Conservation (phyloP, 2,888 invertebrate species). For the Cryptus armator region DNA sequence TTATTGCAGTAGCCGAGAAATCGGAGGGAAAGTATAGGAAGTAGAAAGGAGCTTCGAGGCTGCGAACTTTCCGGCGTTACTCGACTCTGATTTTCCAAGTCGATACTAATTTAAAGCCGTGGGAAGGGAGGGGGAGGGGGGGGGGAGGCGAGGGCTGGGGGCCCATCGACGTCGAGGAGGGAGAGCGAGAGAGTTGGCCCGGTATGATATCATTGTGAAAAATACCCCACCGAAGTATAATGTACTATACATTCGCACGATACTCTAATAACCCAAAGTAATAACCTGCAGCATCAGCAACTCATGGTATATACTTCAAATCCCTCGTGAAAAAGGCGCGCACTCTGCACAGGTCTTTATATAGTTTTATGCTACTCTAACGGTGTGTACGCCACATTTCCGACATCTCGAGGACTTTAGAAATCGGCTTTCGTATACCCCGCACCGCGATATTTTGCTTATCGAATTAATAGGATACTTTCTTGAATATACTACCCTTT, state of each 20-base stretch:
- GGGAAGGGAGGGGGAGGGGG: not conserved
- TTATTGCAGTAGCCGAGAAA: slow-evolving; percentile 44
- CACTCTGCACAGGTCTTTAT: not conserved
- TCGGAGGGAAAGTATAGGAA: slow-evolving; percentile 12
- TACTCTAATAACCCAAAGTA: slow-evolving; percentile 74
- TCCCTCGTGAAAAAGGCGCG: not conserved
- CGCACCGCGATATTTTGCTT: not conserved
- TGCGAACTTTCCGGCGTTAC: slow-evolving; percentile 46
- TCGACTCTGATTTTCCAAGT: slow-evolving; percentile 55
- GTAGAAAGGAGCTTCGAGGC: slow-evolving; percentile 27
- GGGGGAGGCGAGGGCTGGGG: not conserved
- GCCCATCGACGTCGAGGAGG: slow-evolving; percentile 38
- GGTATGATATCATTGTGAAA: slow-evolving; percentile 75
- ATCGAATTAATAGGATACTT: not conserved
- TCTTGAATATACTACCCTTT: too few relatives aligned
- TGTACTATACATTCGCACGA: slow-evolving; percentile 4
- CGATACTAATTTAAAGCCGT: slow-evolving; percentile 72
- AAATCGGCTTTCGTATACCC: slow-evolving; percentile 1
- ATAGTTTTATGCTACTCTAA: slow-evolving; percentile 32
- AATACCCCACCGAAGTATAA: slow-evolving; percentile 42
- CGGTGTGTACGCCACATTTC: slow-evolving; percentile 14
- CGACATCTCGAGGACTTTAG: slow-evolving; percentile 14
- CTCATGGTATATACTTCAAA: slow-evolving; percentile 47
- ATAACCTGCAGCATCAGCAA: slow-evolving; percentile 73
- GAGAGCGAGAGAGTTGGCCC: slow-evolving; percentile 9